Evolutionary conservation across 2,113 vertebrate genomes (phyloP).

Genomic region (Xenopus borealis): DNA sequence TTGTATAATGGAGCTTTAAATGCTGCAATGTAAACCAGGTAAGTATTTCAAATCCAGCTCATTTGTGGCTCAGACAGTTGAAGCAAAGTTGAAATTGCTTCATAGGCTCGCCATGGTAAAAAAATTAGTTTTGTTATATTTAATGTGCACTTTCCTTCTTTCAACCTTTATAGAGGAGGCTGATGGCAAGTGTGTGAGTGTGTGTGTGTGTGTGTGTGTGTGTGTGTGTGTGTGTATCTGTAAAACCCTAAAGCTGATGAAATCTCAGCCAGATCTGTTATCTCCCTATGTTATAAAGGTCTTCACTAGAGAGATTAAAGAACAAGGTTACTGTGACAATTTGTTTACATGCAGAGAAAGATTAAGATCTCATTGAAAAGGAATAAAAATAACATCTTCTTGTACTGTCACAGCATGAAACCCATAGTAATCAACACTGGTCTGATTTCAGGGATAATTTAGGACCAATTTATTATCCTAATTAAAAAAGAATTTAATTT

Average conservation of each 20-base stretch:
- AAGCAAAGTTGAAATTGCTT: slow-evolving; percentile 40
- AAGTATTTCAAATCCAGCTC: slow-evolving; percentile 37
- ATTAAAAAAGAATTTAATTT: slow-evolving; percentile 78
- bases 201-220: slow-evolving; percentile 56
- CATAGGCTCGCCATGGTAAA: slow-evolving; percentile 46
- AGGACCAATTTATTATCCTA: slow-evolving; percentile 98
- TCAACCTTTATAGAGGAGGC: slow-evolving; percentile 58
- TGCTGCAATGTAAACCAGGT: slow-evolving; percentile 33
- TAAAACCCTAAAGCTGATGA: slow-evolving; percentile 63
- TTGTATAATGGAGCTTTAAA: slow-evolving; percentile 34
- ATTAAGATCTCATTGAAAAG: slow-evolving; percentile 85
- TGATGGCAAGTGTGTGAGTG: slow-evolving; percentile 43
- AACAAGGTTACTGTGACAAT: slow-evolving; percentile 80
- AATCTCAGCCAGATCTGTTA: slow-evolving; percentile 74
- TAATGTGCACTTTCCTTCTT: slow-evolving; percentile 59
- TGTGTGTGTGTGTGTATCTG: slow-evolving; percentile 58
- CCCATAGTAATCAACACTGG: slow-evolving; percentile 96
- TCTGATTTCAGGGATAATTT: slow-evolving; percentile 99
- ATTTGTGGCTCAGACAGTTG: slow-evolving; percentile 38
- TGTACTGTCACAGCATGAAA: slow-evolving; percentile 90
- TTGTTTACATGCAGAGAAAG: slow-evolving; percentile 80
- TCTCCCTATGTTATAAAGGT: slow-evolving; percentile 72
- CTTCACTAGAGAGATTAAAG: slow-evolving; percentile 74
- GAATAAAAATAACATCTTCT: slow-evolving; percentile 82
- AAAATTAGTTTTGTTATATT: slow-evolving; percentile 56